Base-by-base conservation (phyloP, 2,888 invertebrate genomes). In the Epiblema foenella region DNA sequence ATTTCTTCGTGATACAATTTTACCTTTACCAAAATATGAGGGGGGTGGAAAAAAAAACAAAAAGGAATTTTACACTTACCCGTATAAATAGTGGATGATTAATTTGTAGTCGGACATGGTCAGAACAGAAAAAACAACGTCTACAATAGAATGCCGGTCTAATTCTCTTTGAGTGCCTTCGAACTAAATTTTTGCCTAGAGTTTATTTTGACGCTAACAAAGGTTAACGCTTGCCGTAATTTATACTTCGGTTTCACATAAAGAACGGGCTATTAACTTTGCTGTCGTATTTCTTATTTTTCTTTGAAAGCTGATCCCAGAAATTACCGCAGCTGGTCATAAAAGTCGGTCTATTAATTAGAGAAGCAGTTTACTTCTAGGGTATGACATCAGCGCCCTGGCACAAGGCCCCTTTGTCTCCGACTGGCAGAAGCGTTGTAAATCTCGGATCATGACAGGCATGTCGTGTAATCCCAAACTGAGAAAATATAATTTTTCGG, bases 351-450 rank as follows among this genome's bases (percentile, higher is more conserved):
- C 88, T 89, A 90, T 87, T 90, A 90, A 90, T 90, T 90, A 90
- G 82, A 75, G 82, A 77, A 78, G 78, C 76, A 75, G 80, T 80
- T 78, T 64, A 60, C 78, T 81, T 77, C 79, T 79, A 46, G 78
- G 74, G 81, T 74, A 85, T 93, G 93, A 93, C 91, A 90, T 93
- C 93, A 93, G 85, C 79, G 81, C 83, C 81, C 82, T 84, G 85
- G 83, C 59, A 90, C 89, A 91, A 89, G 80, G 85, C 81, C 82
- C 79, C 92, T 92, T 93, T 93, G 91, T 93, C 85, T 88, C 83
- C 78, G 79, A 79, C 78, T 86, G 87, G 87, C 89, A 90, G 88
- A 86, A 82, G 83, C 83, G 86, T 84, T 85, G 89, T 93, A 93
- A 92, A 93, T 93, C 89, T 87, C 81, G 73, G 70, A 77, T 75